Evolutionary conservation across 2,113 vertebrate species (phyloP).

Genomic region (Cariama cristata): DNA sequence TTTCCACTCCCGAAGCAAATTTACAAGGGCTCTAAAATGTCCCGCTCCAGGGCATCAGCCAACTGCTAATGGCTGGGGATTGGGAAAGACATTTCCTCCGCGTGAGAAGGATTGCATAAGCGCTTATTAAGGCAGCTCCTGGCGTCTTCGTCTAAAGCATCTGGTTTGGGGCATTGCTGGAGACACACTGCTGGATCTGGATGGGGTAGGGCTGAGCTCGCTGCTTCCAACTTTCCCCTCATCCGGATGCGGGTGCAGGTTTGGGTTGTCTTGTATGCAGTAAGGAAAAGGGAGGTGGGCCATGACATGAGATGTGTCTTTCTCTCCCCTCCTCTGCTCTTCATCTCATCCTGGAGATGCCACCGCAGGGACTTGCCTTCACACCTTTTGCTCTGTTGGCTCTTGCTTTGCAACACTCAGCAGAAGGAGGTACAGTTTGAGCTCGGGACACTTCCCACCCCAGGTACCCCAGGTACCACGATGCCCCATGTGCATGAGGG

Average conservation of each 20-base stretch:
- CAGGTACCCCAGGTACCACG: accelerated
- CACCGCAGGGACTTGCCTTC: neutral
- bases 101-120: slow-evolving; percentile 38
- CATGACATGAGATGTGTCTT: neutral
- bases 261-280: accelerated
- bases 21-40: slow-evolving; percentile 63
- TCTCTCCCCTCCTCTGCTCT: neutral
- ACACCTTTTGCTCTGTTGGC: neutral
- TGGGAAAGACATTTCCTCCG: slow-evolving; percentile 63
- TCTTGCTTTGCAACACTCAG: neutral
- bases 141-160: slow-evolving; percentile 29
- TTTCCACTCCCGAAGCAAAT: slow-evolving; percentile 58
- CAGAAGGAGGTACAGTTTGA: neutral
- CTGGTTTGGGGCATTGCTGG: slow-evolving; percentile 51
- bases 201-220: neutral
- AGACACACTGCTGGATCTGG: neutral
- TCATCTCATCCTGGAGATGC: neutral
- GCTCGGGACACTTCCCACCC: neutral
- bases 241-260: neutral
- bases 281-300: neutral
- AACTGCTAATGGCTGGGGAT: slow-evolving; percentile 46
- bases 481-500: accelerated
- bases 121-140: slow-evolving; percentile 50
- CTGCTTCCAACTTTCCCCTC: neutral
- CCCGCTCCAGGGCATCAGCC: slow-evolving; percentile 59